Conservation (phyloP, 2,888 invertebrate genomes). For the Melinaea marsaeus region DNA sequence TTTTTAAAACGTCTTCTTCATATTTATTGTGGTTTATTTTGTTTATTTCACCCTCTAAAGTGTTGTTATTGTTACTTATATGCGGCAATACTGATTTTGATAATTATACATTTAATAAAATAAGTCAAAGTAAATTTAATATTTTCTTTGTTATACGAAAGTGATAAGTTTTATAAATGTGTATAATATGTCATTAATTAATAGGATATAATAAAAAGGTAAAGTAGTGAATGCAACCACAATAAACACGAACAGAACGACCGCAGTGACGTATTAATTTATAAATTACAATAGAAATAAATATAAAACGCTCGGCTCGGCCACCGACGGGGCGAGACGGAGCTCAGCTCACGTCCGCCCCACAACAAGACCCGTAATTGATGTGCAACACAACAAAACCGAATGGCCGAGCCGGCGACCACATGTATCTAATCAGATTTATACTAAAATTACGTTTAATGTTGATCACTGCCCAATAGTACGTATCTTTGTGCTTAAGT, state of each 20-base stretch:
- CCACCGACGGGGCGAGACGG: constrained; percentile 47
- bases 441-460: constrained; percentile 76
- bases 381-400: constrained; percentile 69
- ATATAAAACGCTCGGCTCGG: constrained; percentile 54
- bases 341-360: constrained; percentile 56
- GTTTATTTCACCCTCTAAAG: background rate
- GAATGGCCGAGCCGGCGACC: constrained; percentile 50
- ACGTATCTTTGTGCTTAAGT: constrained; percentile 77
- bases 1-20: constrained; percentile 20
- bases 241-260: constrained; percentile 37
- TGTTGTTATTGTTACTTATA: background rate
- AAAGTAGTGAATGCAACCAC: constrained; percentile 3
- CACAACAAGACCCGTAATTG: constrained; percentile 72
- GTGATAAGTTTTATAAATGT: too few relatives aligned
- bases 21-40: constrained; percentile 17
- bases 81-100: too few relatives aligned
- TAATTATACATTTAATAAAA: too few relatives aligned
- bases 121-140: too few relatives aligned
- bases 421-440: constrained; percentile 70
- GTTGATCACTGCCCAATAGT: constrained; percentile 78
- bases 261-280: constrained; percentile 64
- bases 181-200: too few relatives aligned
- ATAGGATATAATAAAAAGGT: too few relatives aligned
- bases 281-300: constrained; percentile 69
- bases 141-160: too few relatives aligned